Evolutionary conservation across 2,113 vertebrate species (phyloP), one percentile per base, ranked within the genome.

Genomic region (Picathartes gymnocephalus): DNA sequence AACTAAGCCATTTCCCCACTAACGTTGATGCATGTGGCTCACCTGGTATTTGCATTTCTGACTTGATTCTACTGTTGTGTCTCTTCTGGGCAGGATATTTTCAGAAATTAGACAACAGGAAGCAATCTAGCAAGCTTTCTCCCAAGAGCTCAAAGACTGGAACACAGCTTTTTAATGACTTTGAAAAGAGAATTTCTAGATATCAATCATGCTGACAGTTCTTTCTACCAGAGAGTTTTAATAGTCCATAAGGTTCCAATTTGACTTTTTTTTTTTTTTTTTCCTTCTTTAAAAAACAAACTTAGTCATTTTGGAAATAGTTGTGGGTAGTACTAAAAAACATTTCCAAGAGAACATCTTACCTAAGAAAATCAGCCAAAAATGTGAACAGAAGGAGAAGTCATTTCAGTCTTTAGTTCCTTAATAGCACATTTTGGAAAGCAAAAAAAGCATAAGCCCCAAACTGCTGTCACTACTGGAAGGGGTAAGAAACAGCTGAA

Each of bases 231-330:
- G 47, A 54, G 40, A 62, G 39, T 77, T 93, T 95, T 97, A 95
- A 96, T 73, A 89, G 64, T 81, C 82, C 97, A 96, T 96, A 97
- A 95, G 92, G 92, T 97, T 97, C 71, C 86, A 97, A 97, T 97
- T 98, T 97, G 83, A n/a, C n/a, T n/a, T 51, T 2, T 1, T 91
- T 88, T 15, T 64, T 71, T 69, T 92, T 86, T 62, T 58, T 24
- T 90, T 88, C 40, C 53, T 95, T 77, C 60, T 95, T 93, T 78
- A 71, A 69, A 86, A 96, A 87, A 88, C 66, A 86, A 92, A 93
- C 27, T 78, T 76, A 51, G 37, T 71, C 72, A 84, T 87, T 78
- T 92, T 94, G 58, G 80, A 92, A 92, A 88, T 92, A 92, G 44
- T 72, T 93, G 71, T 92, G 74, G 56, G 45, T 54, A 83, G 33